phyloP scores from a whole-genome alignment of 2,113 vertebrate species.

The Jacana jacana region DNA sequence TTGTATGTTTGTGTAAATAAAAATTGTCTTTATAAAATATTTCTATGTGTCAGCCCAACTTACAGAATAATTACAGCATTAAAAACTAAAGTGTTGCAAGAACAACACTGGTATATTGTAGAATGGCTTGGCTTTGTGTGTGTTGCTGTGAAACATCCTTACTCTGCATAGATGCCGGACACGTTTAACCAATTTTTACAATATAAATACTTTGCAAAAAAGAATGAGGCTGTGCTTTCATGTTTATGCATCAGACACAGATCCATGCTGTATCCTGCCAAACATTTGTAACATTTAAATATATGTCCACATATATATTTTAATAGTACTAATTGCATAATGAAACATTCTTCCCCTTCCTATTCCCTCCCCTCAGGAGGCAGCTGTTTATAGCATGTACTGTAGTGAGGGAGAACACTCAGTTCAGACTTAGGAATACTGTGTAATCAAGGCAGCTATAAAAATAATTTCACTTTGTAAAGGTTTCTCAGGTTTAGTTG shows the following conservation, averaged over 20 bases:
- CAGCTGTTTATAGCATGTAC: neutral
- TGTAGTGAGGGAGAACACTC: fast-evolving
- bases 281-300: neutral
- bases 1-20: neutral
- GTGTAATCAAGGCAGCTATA: neutral
- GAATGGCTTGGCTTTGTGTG: neutral
- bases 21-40: neutral
- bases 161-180: neutral
- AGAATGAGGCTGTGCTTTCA: neutral
- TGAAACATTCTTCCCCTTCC: neutral
- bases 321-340: constrained; percentile 12
- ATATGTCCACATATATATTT: neutral
- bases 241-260: neutral
- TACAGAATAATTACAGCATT: neutral
- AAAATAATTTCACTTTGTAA: neutral
- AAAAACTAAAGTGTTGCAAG: neutral
- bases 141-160: neutral
- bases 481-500: constrained; percentile 2
- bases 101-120: neutral
- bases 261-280: neutral
- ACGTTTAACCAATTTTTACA: constrained; percentile 2
- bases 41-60: neutral
- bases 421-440: neutral
- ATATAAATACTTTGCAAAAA: constrained; percentile 1
- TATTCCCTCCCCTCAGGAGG: neutral